Conservation (phyloP, 2,113 vertebrate species). For the Cinclus mexicanus region DNA sequence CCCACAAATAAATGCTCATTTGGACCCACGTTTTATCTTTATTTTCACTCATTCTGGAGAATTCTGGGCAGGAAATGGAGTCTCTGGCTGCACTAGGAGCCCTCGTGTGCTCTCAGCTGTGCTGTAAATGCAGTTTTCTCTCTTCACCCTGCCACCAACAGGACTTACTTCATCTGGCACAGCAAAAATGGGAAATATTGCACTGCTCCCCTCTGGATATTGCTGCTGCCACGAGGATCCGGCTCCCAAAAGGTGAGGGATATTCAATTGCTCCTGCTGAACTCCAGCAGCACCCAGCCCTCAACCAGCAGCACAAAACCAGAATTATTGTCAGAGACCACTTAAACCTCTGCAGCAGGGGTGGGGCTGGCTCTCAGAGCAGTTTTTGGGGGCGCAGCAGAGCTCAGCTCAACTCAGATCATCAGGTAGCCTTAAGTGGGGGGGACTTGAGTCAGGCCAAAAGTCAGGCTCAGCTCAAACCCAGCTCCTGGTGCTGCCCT, state of each 20-base stretch:
- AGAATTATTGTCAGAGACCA: background rate
- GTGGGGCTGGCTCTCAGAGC: background rate
- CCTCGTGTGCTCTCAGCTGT: background rate
- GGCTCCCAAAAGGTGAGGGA: background rate
- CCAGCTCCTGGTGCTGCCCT: too few species aligned
- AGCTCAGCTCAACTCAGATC: background rate
- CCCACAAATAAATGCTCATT: background rate
- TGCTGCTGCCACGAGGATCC: background rate
- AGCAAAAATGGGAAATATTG: background rate
- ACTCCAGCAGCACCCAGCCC: background rate
- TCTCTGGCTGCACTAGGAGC: background rate
- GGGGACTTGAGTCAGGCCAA: background rate
- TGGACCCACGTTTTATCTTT: background rate
- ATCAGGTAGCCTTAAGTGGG: background rate
- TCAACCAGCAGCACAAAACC: background rate
- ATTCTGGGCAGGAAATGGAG: background rate
- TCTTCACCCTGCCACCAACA: background rate
- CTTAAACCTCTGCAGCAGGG: background rate
- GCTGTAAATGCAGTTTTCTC: background rate
- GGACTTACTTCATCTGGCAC: background rate
- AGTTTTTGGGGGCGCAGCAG: background rate
- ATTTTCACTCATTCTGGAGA: background rate
- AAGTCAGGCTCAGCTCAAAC: background rate
- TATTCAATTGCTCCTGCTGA: background rate
- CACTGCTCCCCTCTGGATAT: background rate